Evolutionary conservation across 2,113 vertebrate genomes (phyloP).

Genomic region (Tenrec ecaudatus): DNA sequence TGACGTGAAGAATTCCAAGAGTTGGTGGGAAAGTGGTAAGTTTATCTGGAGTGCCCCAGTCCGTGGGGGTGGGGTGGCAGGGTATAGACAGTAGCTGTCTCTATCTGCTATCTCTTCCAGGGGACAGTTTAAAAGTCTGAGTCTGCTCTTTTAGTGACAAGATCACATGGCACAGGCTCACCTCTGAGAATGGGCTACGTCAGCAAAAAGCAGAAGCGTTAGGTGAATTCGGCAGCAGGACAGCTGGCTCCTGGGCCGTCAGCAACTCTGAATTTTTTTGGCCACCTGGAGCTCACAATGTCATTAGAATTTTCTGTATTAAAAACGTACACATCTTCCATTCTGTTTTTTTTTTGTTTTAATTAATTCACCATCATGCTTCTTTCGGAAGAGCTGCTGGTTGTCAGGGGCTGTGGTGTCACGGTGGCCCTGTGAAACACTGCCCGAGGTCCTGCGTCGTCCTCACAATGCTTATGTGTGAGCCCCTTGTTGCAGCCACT

Average conservation of each 20-base stretch:
- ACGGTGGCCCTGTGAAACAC: too few relatives aligned
- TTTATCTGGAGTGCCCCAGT: not conserved
- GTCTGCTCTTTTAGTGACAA: not conserved
- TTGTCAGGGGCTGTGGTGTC: too few relatives aligned
- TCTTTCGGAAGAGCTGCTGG: too few relatives aligned
- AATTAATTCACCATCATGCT: not conserved
- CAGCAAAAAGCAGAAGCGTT: not conserved
- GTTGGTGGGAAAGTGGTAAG: not conserved
- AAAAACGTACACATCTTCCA: not conserved
- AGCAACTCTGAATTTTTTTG: too few relatives aligned
- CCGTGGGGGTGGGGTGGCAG: not conserved
- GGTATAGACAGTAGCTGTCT: not conserved
- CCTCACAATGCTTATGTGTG: too few relatives aligned
- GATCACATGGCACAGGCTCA: not conserved
- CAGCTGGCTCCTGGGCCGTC: too few relatives aligned
- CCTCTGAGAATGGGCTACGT: not conserved
- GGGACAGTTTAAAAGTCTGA: not conserved
- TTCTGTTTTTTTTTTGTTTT: not conserved
- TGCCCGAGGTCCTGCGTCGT: too few relatives aligned
- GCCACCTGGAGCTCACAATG: not conserved
- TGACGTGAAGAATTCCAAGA: not conserved
- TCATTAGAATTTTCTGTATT: not conserved
- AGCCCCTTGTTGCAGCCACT: too few relatives aligned
- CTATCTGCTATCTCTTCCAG: not conserved
- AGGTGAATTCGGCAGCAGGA: too few relatives aligned